Evolutionary conservation across 2,888 invertebrate species (phyloP), one percentile per base, ranked within the genome.

Genomic region (Lycophotia porphyrea): DNA sequence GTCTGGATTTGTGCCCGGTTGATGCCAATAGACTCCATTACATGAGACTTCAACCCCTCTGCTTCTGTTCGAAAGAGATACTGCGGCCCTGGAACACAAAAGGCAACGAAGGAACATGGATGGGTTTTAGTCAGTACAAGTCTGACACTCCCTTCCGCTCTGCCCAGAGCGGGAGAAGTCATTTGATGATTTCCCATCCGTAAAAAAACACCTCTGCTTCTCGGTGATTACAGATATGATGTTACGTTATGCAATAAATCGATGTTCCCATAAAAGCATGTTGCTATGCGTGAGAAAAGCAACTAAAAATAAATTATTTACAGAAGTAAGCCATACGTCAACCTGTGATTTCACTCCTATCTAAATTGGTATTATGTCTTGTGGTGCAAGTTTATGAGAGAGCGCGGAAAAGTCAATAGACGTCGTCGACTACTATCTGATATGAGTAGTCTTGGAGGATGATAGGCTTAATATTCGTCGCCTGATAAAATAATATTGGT

Each of bases 321-420:
- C 47, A 55, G 24, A 15, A 72, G 21, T 60, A 36, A 72, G 65
- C 61, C 63, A 74, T 64, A 71, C 74, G 47, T 63, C 81, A 78
- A 64, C 79, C 79, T 74, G 71, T 82, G 81, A 78, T 64, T 71
- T 79, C 74, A 83, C 27, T 55, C 71, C 65, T 68, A 34, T 83
- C 74, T 77, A 81, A 78, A 81, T 81, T 72, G 18, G 82, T 82
- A 66, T 72, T 31, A 61, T 34, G 64, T 31, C 11, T 27, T 15
- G 58, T 71, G 64, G 80, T 61, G 5, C 60, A 82, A 77, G 60
- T n/a, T n/a, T 3, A 2, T 0, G 36, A 61, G 68, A 27, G 60
- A 15, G 0, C 66, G 81, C 70, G 66, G 42, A 7, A 4, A 2
- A 2, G 7, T 70, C 21, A 18, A 31, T n/a, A n/a, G n/a, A n/a